Evolutionary conservation across 2,113 vertebrate species (phyloP).

Genomic region (Cathartes aura): DNA sequence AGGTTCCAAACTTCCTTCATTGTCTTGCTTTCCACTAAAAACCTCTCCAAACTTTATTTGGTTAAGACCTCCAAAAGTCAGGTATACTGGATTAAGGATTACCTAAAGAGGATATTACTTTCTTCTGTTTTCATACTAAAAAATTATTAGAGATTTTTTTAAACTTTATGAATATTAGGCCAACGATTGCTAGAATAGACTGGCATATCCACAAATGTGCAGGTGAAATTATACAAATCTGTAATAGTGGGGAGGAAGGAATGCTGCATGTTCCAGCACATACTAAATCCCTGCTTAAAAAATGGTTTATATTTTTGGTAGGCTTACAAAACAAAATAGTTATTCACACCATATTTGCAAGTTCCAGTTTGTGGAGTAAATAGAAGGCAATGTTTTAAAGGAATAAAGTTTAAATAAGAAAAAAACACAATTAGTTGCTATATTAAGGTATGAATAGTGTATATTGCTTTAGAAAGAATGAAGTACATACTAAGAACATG

Average conservation of each 20-base stretch:
- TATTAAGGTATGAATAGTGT: background rate
- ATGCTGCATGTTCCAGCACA: background rate
- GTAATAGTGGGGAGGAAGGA: background rate
- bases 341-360: background rate
- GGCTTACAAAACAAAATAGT: background rate
- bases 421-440: background rate
- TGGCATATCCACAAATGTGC: background rate
- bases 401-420: background rate
- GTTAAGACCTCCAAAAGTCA: background rate
- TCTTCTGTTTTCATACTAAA: background rate
- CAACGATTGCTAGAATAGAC: background rate
- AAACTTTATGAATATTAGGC: background rate
- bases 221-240: background rate
- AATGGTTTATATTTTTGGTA: background rate
- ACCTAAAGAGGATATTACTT: background rate
- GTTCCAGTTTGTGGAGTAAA: background rate
- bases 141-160: background rate
- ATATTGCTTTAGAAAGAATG: background rate
- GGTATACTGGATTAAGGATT: background rate
- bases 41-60: background rate
- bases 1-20: background rate
- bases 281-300: background rate
- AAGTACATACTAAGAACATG: background rate
- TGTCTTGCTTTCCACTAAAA: background rate
- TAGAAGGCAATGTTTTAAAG: background rate